Evolutionary conservation across 2,113 vertebrate genomes (phyloP), one percentile per base, ranked within the genome.

Genomic region (Channa maculata): DNA sequence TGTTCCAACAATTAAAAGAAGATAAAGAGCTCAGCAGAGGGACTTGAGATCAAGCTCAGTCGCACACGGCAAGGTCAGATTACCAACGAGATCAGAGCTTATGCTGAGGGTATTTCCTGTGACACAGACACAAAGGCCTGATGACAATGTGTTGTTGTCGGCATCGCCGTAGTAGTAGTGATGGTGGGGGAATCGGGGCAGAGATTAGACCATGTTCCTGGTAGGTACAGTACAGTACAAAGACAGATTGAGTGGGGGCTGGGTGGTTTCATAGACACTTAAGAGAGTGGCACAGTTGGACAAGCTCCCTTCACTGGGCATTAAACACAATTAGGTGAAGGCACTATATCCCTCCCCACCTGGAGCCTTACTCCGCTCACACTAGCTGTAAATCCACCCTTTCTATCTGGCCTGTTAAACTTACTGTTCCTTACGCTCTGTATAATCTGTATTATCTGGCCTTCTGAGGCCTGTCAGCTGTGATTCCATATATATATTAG

Each of bases 301-400:
- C 36, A 50, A 79, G 61, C 71, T 87, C 79, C 73, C 72, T 78
- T 82, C 62, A 59, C 75, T 50, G 77, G 55, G 82, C 86, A 87
- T 92, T 91, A 91, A 91, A 80, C 65, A 82, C 88, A 87, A 84
- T 91, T 87, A 91, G 83, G 77, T 77, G 43, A 54, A 68, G 73
- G 79, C 69, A 66, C 55, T 43, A 73, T 81, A 58, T 77, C 66
- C 67, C 76, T 80, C 55, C 71, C 87, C 83, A 85, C 84, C 84
- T 86, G 81, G 80, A 50, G 80, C 72, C 63, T 75, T 72, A 83
- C 37, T 70, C 51, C 45, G 46, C 24, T 60, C 41, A 68, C n/a
- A 1, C 62, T 12, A 8, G 64, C 80, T 52, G 59, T 90, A 88
- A 91, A 84, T 87, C 87, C 72, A 53, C 72, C 79, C 52, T 7